These are phyloP conservation scores for Discoglossus pictus DNA, from an alignment of 2,797 vertebrate genomes.

Conservation along the genomic window DNA sequence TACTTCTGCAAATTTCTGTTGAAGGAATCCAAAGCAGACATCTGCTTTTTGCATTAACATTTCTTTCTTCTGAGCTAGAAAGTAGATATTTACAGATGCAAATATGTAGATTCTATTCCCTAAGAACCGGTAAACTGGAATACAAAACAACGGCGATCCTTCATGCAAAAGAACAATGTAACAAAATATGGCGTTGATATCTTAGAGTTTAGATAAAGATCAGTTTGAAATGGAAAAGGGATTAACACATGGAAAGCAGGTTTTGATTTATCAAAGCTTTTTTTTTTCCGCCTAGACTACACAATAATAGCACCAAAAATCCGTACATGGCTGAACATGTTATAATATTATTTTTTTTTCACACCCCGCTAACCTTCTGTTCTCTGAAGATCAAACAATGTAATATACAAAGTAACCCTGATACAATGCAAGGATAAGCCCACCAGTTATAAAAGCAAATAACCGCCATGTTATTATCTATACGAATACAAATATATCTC, in stretches of 20 bases:
- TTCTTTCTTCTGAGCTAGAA: slow-evolving; percentile 58
- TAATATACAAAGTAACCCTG: neutral
- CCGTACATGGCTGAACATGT: neutral
- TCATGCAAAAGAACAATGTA: slow-evolving; percentile 18
- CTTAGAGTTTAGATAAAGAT: slow-evolving; percentile 7
- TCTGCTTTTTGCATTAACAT: slow-evolving; percentile 57
- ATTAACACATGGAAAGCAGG: slow-evolving; percentile 3
- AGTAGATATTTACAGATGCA: slow-evolving; percentile 56
- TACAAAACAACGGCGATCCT: slow-evolving; percentile 43
- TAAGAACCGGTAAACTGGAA: neutral
- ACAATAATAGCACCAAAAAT: slow-evolving; percentile 6
- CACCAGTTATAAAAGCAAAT: neutral
- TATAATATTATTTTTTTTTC: neutral
- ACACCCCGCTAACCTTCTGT: neutral
- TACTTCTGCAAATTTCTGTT: slow-evolving; percentile 62
- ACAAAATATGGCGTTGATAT: too few species aligned
- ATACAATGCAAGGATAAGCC: slow-evolving; percentile 7
- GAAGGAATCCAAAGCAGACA: slow-evolving; percentile 56
- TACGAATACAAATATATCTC: too few species aligned
- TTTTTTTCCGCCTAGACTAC: neutral
- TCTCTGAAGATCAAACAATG: slow-evolving; percentile 20
- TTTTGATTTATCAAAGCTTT: neutral
- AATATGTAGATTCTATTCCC: slow-evolving; percentile 47
- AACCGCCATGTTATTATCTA: slow-evolving; percentile 8
- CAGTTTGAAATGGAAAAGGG: slow-evolving; percentile 7